Base-by-base conservation (phyloP, 2,888 invertebrate species). In the Nomada goodeniana region DNA sequence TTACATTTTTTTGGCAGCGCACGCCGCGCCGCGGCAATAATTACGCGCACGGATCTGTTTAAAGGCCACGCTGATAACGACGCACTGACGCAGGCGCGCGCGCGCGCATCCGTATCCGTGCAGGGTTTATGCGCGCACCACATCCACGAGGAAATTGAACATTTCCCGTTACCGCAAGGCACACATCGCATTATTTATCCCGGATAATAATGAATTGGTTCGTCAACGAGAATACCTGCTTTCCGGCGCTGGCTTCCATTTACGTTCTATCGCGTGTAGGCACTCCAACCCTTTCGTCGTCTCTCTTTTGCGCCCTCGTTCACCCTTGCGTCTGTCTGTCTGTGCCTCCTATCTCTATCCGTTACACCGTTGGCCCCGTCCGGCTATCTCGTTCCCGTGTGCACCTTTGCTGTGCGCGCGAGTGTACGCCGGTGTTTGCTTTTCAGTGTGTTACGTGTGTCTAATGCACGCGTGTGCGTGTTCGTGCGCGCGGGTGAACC, bases 131-230 rank as follows among this genome's bases (percentile, higher is more conserved):
- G 72, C 73, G 74, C 57, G 72, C 65, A 18, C 29, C 72, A 76
- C 85, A 82, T 50, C 63, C 70, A 86, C 82, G 81, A 77, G 85
- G 83, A 86, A 86, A 85, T 86, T 85, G 85, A 85, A 86, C 86
- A 86, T 85, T 86, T 86, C 86, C 85, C 75, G 79, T 80, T 82
- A 86, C 86, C 86, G 85, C 86, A 86, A 85, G 85, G 83, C 86
- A 86, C 82, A 86, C 80, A 86, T 70, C 85, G 86, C 86, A 85
- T 86, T 86, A 86, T 86, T 86, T 85, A 82, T 83, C 85, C 72
- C 73, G 80, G 85, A 86, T 88, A 88, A 86, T 85, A 86, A 88
- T 86, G 84, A 86, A 88, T 88, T 86, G 86, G 80, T 88, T 88
- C 88, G 88, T 82, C 86, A 88, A 83, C 83, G 85, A 81, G 86